Evolutionary conservation across 2,888 invertebrate species (phyloP).

Genomic region (Dexiosoma caninum): DNA sequence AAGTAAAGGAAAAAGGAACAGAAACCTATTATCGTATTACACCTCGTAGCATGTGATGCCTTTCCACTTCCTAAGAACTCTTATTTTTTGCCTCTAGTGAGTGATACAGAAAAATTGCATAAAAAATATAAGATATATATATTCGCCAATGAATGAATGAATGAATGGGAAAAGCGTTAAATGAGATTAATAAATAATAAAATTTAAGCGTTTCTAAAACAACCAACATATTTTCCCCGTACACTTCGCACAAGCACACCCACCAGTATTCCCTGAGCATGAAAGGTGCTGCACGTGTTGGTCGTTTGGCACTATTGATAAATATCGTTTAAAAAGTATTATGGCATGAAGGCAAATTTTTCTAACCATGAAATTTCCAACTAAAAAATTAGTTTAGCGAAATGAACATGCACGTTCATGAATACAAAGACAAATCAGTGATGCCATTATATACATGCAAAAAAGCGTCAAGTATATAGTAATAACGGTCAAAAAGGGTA

Average conservation of each 20-base stretch:
- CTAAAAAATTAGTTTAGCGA: neutral
- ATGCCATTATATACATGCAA: no score
- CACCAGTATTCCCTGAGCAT: neutral
- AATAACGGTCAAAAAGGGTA: no score
- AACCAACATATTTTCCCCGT: neutral
- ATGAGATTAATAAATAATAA: conserved; percentile 35
- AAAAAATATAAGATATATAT: neutral
- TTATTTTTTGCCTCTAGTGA: conserved; percentile 3
- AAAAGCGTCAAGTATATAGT: no score
- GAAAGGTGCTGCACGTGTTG: conserved; percentile 40
- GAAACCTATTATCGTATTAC: conserved; percentile 53
- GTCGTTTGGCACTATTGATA: conserved; percentile 17
- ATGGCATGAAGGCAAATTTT: no score
- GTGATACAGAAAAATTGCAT: neutral
- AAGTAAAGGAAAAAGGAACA: neutral
- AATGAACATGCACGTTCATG: no score
- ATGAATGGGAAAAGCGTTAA: conserved; percentile 50
- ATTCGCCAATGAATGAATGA: conserved; percentile 20
- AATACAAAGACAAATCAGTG: no score
- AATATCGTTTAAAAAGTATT: neutral
- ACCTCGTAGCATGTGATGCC: conserved; percentile 10
- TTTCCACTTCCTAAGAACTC: conserved; percentile 1
- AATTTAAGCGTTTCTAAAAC: conserved; percentile 26
- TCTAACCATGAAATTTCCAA: neutral
- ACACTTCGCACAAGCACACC: neutral